Evolutionary conservation across 2,888 invertebrate genomes (phyloP), one percentile per base, ranked within the genome.

Genomic region (Brachyptera risi): DNA sequence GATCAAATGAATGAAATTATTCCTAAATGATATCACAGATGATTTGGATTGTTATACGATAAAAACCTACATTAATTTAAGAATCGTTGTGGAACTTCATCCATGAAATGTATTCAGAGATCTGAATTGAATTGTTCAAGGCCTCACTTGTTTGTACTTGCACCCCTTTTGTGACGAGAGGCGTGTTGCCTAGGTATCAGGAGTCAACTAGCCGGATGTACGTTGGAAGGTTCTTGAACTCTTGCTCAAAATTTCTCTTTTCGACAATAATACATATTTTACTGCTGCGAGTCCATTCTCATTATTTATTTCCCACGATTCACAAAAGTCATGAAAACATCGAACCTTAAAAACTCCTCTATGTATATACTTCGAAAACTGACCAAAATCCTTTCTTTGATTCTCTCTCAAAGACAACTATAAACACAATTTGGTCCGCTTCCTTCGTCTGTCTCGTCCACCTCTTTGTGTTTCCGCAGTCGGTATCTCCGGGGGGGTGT

Each of bases 271-370:
- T n/a, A n/a, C n/a, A n/a, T n/a, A n/a, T 24, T 47, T 47, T 47
- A 47, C 47, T 47, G 47, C 47, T 47, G 23, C 47, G 24, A 42
- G 42, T 42, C 23, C n/a, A 47, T 47, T 47, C 24, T n/a, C n/a
- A n/a, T 17, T 11, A 54, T 54, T 19, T 35, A 35, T 17, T 54
- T 54, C 54, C 54, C 54, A 54, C 54, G 54, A 37, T 54, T 54
- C 37, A 35, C 23, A 54, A 37, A 35, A 37, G 54, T 35, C 15
- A 47, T 54, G n/a, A 31, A 51, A 51, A 51, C 31, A 35, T 35
- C 31, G 37, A 35, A 5, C 54, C 50, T 31, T n/a, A 37, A 54
- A 54, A 37, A n/a, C n/a, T n/a, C n/a, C n/a, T n/a, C n/a, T n/a
- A n/a, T 54, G 11, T 37, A 23, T 37, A 17, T 17, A 23, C 37